Percentiles rank a stretch among this genome's conserved stretches.
Evolutionary conservation across 2,888 invertebrate genomes (phyloP).

Genomic region (Tortricodes alternella): DNA sequence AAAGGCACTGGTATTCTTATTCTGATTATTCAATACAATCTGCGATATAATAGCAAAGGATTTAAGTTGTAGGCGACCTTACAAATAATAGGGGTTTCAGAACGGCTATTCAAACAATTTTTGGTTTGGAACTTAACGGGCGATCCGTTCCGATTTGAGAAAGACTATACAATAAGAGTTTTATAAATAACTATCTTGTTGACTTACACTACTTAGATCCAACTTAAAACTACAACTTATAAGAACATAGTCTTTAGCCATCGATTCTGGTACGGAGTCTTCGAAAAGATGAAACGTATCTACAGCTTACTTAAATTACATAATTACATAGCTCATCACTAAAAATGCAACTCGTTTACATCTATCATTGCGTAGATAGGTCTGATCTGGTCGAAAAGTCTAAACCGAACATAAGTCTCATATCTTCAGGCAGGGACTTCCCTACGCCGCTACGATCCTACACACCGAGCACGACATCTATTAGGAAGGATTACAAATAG

Average conservation of each 20-base stretch:
- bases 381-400: slow-evolving; percentile 82
- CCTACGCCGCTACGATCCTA: slow-evolving; percentile 51
- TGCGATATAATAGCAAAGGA: slow-evolving; percentile 48
- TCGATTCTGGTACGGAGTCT: slow-evolving; percentile 77
- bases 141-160: slow-evolving; percentile 65
- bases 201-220: slow-evolving; percentile 70
- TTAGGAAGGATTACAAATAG: slow-evolving; percentile 76
- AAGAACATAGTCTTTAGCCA: slow-evolving; percentile 79
- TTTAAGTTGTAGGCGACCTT: slow-evolving; percentile 43
- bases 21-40: slow-evolving; percentile 60
- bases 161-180: slow-evolving; percentile 67
- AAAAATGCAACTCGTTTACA: slow-evolving; percentile 79
- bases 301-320: slow-evolving; percentile 73
- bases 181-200: slow-evolving; percentile 78
- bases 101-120: slow-evolving; percentile 55
- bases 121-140: slow-evolving; percentile 74
- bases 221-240: slow-evolving; percentile 67
- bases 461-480: slow-evolving; percentile 70
- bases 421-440: slow-evolving; percentile 47
- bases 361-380: slow-evolving; percentile 80
- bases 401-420: slow-evolving; percentile 74
- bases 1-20: slow-evolving; percentile 79
- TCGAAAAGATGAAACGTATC: slow-evolving; percentile 83
- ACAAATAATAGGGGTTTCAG: slow-evolving; percentile 58
- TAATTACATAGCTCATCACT: slow-evolving; percentile 73